Percentiles rank a stretch among this genome's conserved stretches.
Evolutionary conservation across 53 echinoderm and acorn worm genomes (phyloP).

Genomic region (Pentamera pediparva): DNA sequence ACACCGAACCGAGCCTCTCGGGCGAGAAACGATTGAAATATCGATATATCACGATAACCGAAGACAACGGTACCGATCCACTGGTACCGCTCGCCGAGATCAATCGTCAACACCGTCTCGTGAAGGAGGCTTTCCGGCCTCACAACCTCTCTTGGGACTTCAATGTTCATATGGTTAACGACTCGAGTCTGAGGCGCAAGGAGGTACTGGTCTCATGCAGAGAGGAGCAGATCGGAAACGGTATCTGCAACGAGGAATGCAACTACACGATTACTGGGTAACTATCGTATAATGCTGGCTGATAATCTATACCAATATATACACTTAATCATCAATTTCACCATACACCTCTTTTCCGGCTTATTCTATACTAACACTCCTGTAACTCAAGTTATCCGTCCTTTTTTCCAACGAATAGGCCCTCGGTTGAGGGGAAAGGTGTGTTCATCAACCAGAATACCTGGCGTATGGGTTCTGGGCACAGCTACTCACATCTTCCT

Average conservation of each 20-base stretch:
- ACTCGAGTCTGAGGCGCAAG: slow-evolving; percentile 55
- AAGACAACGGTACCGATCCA: slow-evolving; percentile 75
- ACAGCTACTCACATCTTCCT: too few species aligned
- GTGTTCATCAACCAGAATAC: too few species aligned
- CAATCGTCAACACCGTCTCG: slow-evolving; percentile 46
- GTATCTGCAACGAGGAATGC: slow-evolving; percentile 56
- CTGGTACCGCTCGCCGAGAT: slow-evolving; percentile 47
- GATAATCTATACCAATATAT: too few species aligned
- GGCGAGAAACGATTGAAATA: slow-evolving; percentile 49
- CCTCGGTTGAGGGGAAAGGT: too few species aligned
- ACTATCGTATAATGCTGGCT: too few species aligned
- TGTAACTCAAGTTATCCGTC: too few species aligned
- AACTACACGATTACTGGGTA: slow-evolving; percentile 54
- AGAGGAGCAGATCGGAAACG: slow-evolving; percentile 50
- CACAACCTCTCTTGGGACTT: slow-evolving; percentile 76
- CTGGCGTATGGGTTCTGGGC: too few species aligned
- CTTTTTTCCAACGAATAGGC: too few species aligned
- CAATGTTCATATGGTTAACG: slow-evolving; percentile 36
- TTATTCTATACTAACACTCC: too few species aligned
- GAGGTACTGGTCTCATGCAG: slow-evolving; percentile 54
- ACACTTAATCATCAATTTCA: too few species aligned
- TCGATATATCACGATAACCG: slow-evolving; percentile 60
- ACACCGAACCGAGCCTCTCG: slow-evolving; percentile 37
- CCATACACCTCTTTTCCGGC: too few species aligned
- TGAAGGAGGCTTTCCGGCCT: slow-evolving; percentile 56